These are phyloP conservation scores for Popillia japonica DNA, from an alignment of 1,140 invertebrate genomes.

Conservation along the genomic window DNA sequence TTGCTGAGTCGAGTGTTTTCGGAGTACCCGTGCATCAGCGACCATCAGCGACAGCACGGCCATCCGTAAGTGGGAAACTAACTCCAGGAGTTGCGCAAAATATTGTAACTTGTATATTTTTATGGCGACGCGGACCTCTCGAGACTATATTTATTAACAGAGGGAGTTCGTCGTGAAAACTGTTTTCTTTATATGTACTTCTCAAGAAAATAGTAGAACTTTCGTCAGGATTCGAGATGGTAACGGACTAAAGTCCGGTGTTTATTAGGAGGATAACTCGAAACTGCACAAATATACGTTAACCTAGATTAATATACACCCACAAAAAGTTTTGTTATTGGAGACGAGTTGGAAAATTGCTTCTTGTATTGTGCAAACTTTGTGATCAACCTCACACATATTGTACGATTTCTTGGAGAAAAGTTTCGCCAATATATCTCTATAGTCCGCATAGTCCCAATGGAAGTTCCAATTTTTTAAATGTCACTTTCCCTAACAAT, in stretches of 20 bases:
- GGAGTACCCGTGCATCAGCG: conserved; percentile 14
- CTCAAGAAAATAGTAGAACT: not conserved
- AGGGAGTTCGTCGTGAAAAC: not conserved
- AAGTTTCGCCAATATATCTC: too few species aligned
- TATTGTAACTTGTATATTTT: conserved; percentile 30
- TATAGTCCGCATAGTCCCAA: too few species aligned
- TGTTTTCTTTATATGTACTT: not conserved
- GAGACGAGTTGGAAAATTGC: too few species aligned
- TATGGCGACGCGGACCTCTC: conserved; percentile 21
- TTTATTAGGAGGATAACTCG: not conserved
- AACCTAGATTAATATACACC: too few species aligned
- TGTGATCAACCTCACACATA: too few species aligned
- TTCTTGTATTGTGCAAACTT: too few species aligned
- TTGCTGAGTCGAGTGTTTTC: conserved; percentile 18
- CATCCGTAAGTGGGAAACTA: not conserved
- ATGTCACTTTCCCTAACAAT: too few species aligned
- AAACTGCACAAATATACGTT: too few species aligned
- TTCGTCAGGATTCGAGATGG: not conserved
- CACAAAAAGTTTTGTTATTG: too few species aligned
- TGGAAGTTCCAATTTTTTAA: too few species aligned
- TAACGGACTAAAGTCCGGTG: not conserved
- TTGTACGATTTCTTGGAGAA: too few species aligned
- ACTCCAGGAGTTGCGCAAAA: not conserved
- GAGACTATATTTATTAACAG: conserved; percentile 30
- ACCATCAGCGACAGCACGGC: conserved; percentile 17